Conservation (phyloP, 2,888 invertebrate genomes). For the Smittia sp. region DNA sequence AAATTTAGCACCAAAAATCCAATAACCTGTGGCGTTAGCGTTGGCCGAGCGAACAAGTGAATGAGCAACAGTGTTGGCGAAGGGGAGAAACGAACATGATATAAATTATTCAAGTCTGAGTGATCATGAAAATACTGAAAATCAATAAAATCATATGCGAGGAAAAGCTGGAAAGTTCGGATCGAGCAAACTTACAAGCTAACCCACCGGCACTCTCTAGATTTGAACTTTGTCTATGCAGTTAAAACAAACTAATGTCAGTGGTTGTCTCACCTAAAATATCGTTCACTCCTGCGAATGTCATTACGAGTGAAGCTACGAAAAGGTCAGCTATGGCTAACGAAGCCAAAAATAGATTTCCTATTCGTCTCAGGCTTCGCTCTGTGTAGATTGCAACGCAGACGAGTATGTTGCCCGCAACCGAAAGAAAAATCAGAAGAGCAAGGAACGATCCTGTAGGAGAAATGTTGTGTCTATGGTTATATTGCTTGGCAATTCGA, state of each 20-base stretch:
- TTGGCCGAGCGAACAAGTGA: background rate
- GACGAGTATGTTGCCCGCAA: conserved; percentile 94
- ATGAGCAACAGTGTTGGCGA: too few species aligned
- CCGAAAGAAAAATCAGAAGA: conserved; percentile 86
- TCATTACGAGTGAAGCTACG: conserved; percentile 96
- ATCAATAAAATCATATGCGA: too few species aligned
- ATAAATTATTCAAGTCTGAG: conserved; percentile 1
- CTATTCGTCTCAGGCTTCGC: conserved; percentile 81
- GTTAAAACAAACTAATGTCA: too few species aligned
- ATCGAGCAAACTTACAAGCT: too few species aligned
- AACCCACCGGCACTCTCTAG: too few species aligned
- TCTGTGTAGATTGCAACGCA: conserved; percentile 98
- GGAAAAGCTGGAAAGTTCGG: too few species aligned
- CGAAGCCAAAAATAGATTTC: conserved; percentile 91
- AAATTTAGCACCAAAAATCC: conserved; percentile 95
- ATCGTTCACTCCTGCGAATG: conserved; percentile 97
- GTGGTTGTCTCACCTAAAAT: conserved; percentile 72
- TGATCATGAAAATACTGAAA: background rate
- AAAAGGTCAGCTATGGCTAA: conserved; percentile 96
- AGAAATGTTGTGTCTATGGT: too few species aligned
- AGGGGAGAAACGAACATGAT: background rate
- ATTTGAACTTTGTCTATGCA: too few species aligned
- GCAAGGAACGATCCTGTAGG: conserved; percentile 62
- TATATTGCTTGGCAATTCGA: too few species aligned
- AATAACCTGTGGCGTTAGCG: conserved; percentile 59